Conservation (phyloP, 2,797 vertebrate genomes). For the Nyctibius grandis region DNA sequence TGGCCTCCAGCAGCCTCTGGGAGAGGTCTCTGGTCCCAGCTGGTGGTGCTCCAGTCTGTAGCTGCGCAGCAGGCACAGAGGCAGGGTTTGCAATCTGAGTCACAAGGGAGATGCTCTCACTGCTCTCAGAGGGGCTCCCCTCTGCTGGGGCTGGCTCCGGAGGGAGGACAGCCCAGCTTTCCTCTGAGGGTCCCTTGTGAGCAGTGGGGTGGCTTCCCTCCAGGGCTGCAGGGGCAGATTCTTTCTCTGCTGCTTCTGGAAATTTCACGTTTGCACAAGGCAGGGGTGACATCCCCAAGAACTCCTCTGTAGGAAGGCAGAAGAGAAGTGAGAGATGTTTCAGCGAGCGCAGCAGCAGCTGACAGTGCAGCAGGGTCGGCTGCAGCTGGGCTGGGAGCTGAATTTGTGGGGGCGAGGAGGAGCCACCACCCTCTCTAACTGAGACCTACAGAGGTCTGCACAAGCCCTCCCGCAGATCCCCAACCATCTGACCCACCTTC, state of each 20-base stretch:
- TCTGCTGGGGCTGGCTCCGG: constrained; percentile 52
- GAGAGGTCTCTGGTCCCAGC: constrained; percentile 57
- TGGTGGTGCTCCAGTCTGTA: constrained; percentile 27
- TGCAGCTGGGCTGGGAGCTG: background rate
- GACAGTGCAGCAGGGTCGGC: background rate
- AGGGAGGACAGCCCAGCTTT: constrained; percentile 54
- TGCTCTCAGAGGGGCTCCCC: constrained; percentile 85
- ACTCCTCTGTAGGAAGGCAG: constrained; percentile 80
- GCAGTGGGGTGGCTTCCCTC: constrained; percentile 27
- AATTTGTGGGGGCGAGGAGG: background rate
- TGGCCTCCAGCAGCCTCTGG: constrained; percentile 76
- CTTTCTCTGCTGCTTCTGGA: constrained; percentile 59
- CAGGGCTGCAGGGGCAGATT: background rate
- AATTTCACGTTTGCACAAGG: constrained; percentile 71
- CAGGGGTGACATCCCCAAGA: constrained; percentile 77
- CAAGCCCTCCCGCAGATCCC: background rate
- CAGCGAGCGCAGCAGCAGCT: background rate
- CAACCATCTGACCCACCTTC: constrained; percentile 62
- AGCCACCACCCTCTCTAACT: background rate
- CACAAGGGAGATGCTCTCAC: constrained; percentile 88
- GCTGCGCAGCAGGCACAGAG: constrained; percentile 24
- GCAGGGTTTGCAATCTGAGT: constrained; percentile 85
- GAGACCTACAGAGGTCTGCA: background rate
- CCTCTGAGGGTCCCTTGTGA: constrained; percentile 47
- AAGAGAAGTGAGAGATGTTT: background rate